Percentiles rank a stretch among this genome's conserved stretches.
phyloP scores from a whole-genome alignment of 2,113 vertebrate genomes.

The Panurus biarmicus region DNA sequence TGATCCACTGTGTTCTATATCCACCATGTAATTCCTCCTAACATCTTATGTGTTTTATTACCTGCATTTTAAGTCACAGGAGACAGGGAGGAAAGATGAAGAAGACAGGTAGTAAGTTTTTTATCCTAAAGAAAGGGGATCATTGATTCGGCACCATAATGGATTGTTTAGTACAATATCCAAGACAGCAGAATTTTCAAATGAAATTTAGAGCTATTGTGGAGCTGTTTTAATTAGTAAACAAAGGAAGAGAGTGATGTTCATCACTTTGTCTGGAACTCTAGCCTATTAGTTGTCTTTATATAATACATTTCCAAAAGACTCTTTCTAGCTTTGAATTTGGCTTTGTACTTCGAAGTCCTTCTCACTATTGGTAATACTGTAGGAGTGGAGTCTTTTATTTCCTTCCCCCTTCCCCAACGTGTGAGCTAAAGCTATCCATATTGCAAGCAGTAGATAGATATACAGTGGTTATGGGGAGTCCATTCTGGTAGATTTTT shows the following conservation, averaged over 20 bases:
- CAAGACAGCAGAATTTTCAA: background rate
- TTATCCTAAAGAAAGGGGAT: background rate
- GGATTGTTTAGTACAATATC: background rate
- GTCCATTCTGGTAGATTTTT: constrained; percentile 34
- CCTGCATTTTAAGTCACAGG: background rate
- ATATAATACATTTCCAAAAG: background rate
- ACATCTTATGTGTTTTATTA: background rate
- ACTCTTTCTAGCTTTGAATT: background rate
- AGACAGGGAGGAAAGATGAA: background rate
- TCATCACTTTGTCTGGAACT: background rate
- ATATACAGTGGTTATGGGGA: constrained; percentile 12
- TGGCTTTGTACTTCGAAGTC: background rate
- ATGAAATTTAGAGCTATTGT: background rate
- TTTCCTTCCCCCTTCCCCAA: background rate
- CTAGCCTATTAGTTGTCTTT: background rate
- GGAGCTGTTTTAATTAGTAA: background rate
- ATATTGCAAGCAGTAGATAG: background rate
- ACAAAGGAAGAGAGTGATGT: background rate
- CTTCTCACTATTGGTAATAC: background rate
- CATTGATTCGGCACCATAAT: background rate
- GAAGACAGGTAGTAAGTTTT: background rate
- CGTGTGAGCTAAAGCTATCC: background rate
- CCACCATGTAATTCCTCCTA: background rate
- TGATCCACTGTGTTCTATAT: background rate
- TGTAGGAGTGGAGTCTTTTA: background rate